Evolutionary conservation across 2,888 invertebrate genomes (phyloP), one percentile per base, ranked within the genome.

Genomic region (Cerceris ruficornis): DNA sequence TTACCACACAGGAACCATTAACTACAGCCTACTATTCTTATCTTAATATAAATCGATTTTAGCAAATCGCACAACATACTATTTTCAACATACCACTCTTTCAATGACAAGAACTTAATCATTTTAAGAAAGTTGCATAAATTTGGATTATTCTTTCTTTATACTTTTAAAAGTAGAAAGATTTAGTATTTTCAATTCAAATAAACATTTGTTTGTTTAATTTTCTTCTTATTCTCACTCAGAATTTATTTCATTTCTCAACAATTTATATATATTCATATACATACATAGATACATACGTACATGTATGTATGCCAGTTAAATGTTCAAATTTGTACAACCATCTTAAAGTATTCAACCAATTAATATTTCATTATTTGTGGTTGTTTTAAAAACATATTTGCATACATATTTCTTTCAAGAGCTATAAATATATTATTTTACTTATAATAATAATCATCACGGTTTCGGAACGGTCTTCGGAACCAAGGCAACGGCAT

Each of bases 401-500:
- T 58, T 66, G 41, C 69, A 28, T 71, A 77, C 77, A 71, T 66
- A 77, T 67, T 65, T 57, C 57, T 52, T 54, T 49, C 54, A 39
- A 46, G 66, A 41, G 50, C 28, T 50, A 52, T 78, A 64, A 77
- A 72, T 60, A 39, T 68, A 61, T 58, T 17, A 57, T 73, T 17
- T 78, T 76, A 78, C 85, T 78, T 68, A 62, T 69, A 67, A 70
- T 83, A 73, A 28, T 68, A 81, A 72, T 62, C 75, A 62, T 67
- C 69, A 70, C 60, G 65, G 61, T 76, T 77, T 55, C 81, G 71
- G 46, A 70, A 62, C 66, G 57, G 73, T 77, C 61, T 73, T 69
- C 28, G 28, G 62, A 82, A 84, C 57, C 76, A 78, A 70, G 76
- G 83, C 84, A 86, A 71, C 83, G 82, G 69, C 80, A 82, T 81